Percentiles rank a stretch among this genome's conserved stretches.
These are phyloP conservation scores for Phenganax stokvisi DNA, from an alignment of 92 coral and sea anemone species.

Conservation along the genomic window DNA sequence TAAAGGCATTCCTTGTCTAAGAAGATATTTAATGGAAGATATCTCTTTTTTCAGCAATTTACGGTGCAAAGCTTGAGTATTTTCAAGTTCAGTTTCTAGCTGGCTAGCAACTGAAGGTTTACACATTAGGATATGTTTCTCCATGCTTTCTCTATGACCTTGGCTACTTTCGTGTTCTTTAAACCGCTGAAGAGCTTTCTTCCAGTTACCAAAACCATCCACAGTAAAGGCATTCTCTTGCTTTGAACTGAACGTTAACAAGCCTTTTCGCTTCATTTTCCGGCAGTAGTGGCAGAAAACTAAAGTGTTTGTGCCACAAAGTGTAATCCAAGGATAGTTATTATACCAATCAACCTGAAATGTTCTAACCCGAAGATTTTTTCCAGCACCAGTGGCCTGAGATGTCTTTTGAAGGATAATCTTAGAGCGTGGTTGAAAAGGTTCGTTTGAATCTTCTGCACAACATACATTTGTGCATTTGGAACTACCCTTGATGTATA, in stretches of 20 bases:
- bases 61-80: slow-evolving; percentile 20
- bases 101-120: slow-evolving; percentile 28
- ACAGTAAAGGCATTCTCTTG: slow-evolving; percentile 10
- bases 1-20: slow-evolving; percentile 35
- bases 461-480: slow-evolving; percentile 7
- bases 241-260: slow-evolving; percentile 17
- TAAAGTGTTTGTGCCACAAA: slow-evolving; percentile 2
- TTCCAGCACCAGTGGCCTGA: slow-evolving; percentile 7
- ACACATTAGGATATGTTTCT: slow-evolving; percentile 29
- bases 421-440: slow-evolving; percentile 21
- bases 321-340: slow-evolving; percentile 16
- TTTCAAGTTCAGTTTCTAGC: slow-evolving; percentile 16
- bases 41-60: slow-evolving; percentile 20
- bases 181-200: slow-evolving; percentile 16
- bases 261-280: slow-evolving; percentile 2
- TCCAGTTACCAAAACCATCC: slow-evolving; percentile 18
- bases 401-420: slow-evolving; percentile 23
- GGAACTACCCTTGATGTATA: background rate
- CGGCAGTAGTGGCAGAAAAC: slow-evolving; percentile 19
- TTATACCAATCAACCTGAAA: slow-evolving; percentile 27
- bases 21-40: slow-evolving; percentile 37
- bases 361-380: slow-evolving; percentile 25
- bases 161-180: slow-evolving; percentile 20
- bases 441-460: slow-evolving; percentile 15
- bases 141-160: slow-evolving; percentile 29